Evolutionary conservation across 2,797 vertebrate genomes (phyloP).

Genomic region (Clarias platycephalus): DNA sequence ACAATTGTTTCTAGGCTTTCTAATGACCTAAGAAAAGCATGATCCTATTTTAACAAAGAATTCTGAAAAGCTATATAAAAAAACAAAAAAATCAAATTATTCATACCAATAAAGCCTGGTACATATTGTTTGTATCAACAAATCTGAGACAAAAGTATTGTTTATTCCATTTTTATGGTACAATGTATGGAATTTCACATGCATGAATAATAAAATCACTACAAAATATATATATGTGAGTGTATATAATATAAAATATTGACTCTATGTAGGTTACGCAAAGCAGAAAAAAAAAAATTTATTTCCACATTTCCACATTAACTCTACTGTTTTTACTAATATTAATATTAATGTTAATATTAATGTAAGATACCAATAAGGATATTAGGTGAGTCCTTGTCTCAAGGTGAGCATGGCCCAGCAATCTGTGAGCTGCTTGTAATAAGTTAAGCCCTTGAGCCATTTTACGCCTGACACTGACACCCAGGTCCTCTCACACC

Average conservation of each 20-base stretch:
- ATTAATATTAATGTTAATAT: background rate
- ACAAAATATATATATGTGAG: background rate
- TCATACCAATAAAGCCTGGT: background rate
- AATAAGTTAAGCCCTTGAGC: slow-evolving; percentile 76
- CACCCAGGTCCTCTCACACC: slow-evolving; percentile 55
- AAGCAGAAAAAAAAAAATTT: background rate
- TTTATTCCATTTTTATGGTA: background rate
- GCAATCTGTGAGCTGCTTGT: slow-evolving; percentile 60
- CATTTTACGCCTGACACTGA: slow-evolving; percentile 65
- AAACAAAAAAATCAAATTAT: background rate
- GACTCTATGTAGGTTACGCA: background rate
- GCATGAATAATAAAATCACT: background rate
- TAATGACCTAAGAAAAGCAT: background rate
- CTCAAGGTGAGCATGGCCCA: slow-evolving; percentile 57
- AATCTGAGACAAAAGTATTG: background rate
- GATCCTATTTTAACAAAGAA: background rate
- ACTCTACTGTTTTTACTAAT: background rate
- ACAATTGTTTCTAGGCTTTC: background rate
- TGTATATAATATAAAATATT: background rate
- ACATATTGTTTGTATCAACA: background rate
- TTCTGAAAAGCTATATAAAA: background rate
- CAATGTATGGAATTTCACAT: background rate
- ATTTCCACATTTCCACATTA: background rate
- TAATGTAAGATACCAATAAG: background rate
- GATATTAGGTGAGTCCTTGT: slow-evolving; percentile 46